Evolutionary conservation across 2,113 vertebrate species (phyloP), one percentile per base, ranked within the genome.

Genomic region (Istiophorus platypterus): DNA sequence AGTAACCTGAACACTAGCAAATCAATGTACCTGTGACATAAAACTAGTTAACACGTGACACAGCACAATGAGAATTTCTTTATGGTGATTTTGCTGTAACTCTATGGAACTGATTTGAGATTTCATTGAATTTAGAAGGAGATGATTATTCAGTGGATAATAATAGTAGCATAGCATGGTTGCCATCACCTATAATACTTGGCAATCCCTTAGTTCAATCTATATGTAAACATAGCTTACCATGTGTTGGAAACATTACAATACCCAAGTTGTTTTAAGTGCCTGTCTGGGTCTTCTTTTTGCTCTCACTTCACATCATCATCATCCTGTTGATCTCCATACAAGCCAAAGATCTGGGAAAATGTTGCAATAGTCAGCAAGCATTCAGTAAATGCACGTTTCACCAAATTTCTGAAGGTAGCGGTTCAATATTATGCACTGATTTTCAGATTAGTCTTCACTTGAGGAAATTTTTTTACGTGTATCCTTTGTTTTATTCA

Each of bases 241-340:
- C 49, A 41, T 47, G 37, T 70, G 65, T 87, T 65, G 69, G 56
- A 74, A 82, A 76, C 76, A 78, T 69, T 72, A 58, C 11, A 71
- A 56, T 85, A 82, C 69, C 72, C 51, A 81, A 80, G 74, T 91
- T 89, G 91, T 87, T 89, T 83, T 70, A 92, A 93, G 90, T 93
- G 91, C 91, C 92, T 92, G 88, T 90, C 49, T 72, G 78, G 80
- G 76, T 88, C n/a, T 73, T 49, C 27, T 73, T 74, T 69, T 80
- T 49, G 61, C 37, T 66, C 42, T 83, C 57, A 72, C 29, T 1
- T 27, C 58, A 45, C 57, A 31, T 54, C 29, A 20, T 57, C 56
- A 29, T 80, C n/a, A 24, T n/a, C n/a, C n/a, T n/a, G 37, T 85
- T 27, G 45, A 72, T 78, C 82, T 83, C 76, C 80, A 26, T 84